Evolutionary conservation across 2,888 invertebrate species (phyloP).

Genomic region (Vandiemenella viatica): DNA sequence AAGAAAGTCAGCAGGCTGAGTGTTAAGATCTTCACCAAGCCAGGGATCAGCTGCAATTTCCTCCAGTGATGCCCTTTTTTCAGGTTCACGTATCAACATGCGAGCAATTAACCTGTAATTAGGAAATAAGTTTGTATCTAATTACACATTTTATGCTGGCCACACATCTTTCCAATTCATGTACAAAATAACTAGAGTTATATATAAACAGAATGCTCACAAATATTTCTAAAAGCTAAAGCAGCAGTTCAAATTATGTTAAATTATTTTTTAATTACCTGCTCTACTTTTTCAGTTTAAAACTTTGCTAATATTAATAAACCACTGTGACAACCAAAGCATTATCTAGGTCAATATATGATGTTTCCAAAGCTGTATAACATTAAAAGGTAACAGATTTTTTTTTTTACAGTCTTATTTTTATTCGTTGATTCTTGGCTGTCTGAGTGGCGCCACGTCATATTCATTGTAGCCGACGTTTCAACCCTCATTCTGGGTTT

Average conservation of each 20-base stretch:
- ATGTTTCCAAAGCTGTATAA: no score
- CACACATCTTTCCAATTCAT: neutral
- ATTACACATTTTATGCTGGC: no score
- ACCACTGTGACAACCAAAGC: no score
- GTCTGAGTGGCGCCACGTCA: no score
- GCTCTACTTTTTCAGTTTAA: no score
- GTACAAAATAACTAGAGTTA: neutral
- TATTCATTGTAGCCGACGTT: no score
- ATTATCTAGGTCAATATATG: no score
- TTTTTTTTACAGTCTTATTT: no score
- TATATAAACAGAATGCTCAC: neutral
- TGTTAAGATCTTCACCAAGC: slow-evolving; percentile 41
- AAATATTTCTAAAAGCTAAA: neutral
- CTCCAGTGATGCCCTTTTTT: slow-evolving; percentile 70
- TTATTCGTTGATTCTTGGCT: no score
- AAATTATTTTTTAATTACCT: neutral
- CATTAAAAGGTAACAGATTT: no score
- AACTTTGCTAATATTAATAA: no score
- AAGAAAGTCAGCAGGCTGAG: slow-evolving; percentile 41
- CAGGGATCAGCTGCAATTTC: slow-evolving; percentile 81
- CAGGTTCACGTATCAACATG: slow-evolving; percentile 90
- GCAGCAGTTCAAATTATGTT: neutral
- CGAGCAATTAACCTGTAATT: slow-evolving; percentile 61
- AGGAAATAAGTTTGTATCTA: neutral
- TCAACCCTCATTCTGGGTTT: no score